Evolutionary conservation across 1,140 invertebrate genomes (phyloP).

Genomic region (Bombus waltoni): DNA sequence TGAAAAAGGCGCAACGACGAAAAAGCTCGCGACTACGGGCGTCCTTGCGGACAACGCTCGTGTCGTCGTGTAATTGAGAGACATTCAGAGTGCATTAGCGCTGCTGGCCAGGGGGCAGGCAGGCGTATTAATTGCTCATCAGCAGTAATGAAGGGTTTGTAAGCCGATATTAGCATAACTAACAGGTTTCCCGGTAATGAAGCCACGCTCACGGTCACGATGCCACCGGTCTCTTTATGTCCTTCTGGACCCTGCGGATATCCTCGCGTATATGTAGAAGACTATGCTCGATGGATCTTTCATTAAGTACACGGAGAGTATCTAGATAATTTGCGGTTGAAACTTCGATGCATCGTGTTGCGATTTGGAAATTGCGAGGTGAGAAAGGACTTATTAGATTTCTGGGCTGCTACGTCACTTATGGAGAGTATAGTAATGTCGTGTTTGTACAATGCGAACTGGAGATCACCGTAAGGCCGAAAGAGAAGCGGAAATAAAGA

Average conservation of each 20-base stretch:
- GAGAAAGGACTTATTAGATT: too few species aligned
- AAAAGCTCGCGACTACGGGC: slow-evolving; percentile 20
- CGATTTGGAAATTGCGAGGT: too few species aligned
- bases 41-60: slow-evolving; percentile 42
- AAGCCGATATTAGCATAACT: slow-evolving; percentile 79
- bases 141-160: slow-evolving; percentile 78
- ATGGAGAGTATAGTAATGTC: too few species aligned
- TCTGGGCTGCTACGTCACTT: too few species aligned
- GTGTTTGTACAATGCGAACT: too few species aligned
- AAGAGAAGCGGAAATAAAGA: too few species aligned
- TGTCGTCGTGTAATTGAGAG: slow-evolving; percentile 71
- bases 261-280: not conserved
- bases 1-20: slow-evolving; percentile 1
- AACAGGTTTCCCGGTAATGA: slow-evolving; percentile 78
- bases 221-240: slow-evolving; percentile 61
- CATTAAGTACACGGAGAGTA: not conserved
- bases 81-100: slow-evolving; percentile 74
- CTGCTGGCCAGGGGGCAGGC: slow-evolving; percentile 56
- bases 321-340: too few species aligned
- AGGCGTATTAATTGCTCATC: slow-evolving; percentile 79
- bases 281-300: not conserved
- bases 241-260: not conserved
- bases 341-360: too few species aligned
- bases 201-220: slow-evolving; percentile 69
- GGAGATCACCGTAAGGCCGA: too few species aligned